phyloP scores from a whole-genome alignment of 2,888 invertebrate species.

The Petrophora chlorosata region DNA sequence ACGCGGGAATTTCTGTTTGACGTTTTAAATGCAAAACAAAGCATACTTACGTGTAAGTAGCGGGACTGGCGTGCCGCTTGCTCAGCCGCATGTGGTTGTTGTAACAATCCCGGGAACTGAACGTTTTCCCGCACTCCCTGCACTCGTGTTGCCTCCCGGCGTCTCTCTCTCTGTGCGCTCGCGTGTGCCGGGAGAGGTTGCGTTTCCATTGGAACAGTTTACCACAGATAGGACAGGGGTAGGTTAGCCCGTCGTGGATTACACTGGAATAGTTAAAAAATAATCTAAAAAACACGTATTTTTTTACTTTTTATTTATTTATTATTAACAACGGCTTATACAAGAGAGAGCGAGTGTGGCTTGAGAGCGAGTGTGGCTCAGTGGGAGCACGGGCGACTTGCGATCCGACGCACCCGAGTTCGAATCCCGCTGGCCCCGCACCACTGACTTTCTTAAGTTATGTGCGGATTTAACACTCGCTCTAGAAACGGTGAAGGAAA shows the following conservation, averaged over 20 bases:
- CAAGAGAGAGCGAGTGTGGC: too few species aligned
- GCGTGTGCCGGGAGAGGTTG: constrained; percentile 67
- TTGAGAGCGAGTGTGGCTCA: too few species aligned
- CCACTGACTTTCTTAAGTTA: too few species aligned
- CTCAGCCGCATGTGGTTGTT: constrained; percentile 75
- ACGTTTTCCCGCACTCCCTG: constrained; percentile 65
- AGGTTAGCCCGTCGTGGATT: constrained; percentile 68
- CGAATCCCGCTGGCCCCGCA: too few species aligned
- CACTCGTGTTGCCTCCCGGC: constrained; percentile 64
- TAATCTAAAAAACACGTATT: too few species aligned
- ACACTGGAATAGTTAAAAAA: constrained; percentile 50
- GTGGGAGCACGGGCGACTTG: too few species aligned
- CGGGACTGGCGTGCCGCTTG: constrained; percentile 65
- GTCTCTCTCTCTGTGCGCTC: constrained; percentile 67
- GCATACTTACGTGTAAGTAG: constrained; percentile 65
- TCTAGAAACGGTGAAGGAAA: too few species aligned
- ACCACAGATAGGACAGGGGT: constrained; percentile 73
- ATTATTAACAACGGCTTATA: too few species aligned
- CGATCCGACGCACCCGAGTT: too few species aligned
- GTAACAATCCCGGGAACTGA: constrained; percentile 69
- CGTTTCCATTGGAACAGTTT: constrained; percentile 77
- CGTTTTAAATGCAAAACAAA: not conserved
- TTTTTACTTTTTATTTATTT: too few species aligned
- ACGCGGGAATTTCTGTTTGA: not conserved
- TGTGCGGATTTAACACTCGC: too few species aligned